Conservation (phyloP, 2,113 vertebrate species). For the Polypterus senegalus region DNA sequence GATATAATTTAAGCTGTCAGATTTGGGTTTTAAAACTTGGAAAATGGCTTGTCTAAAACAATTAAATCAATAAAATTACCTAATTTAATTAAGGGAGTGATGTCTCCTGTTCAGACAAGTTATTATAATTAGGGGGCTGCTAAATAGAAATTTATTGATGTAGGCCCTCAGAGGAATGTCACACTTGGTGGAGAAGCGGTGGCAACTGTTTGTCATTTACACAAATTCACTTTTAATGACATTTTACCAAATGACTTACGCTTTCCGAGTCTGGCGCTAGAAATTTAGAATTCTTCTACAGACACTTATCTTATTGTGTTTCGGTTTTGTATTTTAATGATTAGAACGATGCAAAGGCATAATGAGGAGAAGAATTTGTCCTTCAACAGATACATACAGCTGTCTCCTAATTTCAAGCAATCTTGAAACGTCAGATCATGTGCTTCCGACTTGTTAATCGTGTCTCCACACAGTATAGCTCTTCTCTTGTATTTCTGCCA, state of each 20-base stretch:
- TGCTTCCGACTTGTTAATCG: no score
- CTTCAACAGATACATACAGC: no score
- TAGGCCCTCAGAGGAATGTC: constrained; percentile 16
- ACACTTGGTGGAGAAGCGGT: constrained; percentile 12
- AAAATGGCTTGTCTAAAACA: constrained; percentile 50
- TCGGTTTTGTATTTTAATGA: no score
- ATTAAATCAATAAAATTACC: constrained; percentile 44
- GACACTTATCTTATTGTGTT: no score
- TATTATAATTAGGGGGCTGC: constrained; percentile 26
- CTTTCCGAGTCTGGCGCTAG: no score
- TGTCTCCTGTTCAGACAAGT: constrained; percentile 37
- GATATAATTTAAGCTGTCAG: constrained; percentile 34
- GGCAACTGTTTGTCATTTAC: constrained; percentile 19
- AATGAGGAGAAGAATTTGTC: no score
- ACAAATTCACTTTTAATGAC: constrained; percentile 6
- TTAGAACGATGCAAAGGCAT: no score
- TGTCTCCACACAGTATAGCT: no score
- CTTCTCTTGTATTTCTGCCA: no score
- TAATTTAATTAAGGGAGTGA: constrained; percentile 45
- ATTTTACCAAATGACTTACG: background rate
- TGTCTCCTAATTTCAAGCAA: no score
- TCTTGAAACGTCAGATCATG: no score
- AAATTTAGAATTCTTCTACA: no score
- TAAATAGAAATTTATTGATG: constrained; percentile 31
- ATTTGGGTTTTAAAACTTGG: constrained; percentile 20